Conservation (phyloP, 2,797 vertebrate species). For the Arrhamphus sclerolepis region DNA sequence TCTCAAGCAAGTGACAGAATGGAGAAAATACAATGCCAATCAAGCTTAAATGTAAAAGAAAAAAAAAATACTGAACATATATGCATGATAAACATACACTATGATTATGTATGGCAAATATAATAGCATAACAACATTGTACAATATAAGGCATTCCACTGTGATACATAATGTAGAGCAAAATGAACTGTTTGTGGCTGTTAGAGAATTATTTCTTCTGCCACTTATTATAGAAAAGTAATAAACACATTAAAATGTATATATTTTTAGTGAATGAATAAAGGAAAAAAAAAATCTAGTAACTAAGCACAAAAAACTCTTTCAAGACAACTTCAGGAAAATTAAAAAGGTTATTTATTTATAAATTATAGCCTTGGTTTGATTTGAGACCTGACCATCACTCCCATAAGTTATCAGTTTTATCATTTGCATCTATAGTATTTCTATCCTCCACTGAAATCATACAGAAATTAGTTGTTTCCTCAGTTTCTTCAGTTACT, state of each 20-base stretch:
- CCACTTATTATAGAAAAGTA: constrained; percentile 29
- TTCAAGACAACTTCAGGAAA: constrained; percentile 20
- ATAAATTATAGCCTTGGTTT: constrained; percentile 7
- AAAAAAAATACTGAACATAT: constrained; percentile 37
- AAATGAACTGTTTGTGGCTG: constrained; percentile 1
- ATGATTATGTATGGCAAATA: constrained; percentile 55
- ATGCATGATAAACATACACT: constrained; percentile 34
- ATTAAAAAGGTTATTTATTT: neutral
- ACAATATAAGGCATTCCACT: constrained; percentile 67
- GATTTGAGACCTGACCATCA: constrained; percentile 7
- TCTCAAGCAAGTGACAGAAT: constrained; percentile 21
- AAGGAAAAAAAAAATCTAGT: constrained; percentile 22
- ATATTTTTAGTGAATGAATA: constrained; percentile 29
- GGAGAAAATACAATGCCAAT: constrained; percentile 18
- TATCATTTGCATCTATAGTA: neutral
- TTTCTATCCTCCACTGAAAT: too few relatives aligned
- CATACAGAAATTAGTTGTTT: neutral
- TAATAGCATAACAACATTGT: constrained; percentile 32
- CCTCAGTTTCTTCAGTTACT: neutral
- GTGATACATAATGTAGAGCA: constrained; percentile 42
- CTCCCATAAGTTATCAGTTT: constrained; percentile 3
- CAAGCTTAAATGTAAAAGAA: constrained; percentile 19
- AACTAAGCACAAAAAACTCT: constrained; percentile 20
- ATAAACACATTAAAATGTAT: constrained; percentile 31
- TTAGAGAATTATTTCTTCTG: constrained; percentile 11